These are phyloP conservation scores for Paracentrotus lividus DNA, from an alignment of 53 echinoderm and acorn worm species.

Conservation along the genomic window DNA sequence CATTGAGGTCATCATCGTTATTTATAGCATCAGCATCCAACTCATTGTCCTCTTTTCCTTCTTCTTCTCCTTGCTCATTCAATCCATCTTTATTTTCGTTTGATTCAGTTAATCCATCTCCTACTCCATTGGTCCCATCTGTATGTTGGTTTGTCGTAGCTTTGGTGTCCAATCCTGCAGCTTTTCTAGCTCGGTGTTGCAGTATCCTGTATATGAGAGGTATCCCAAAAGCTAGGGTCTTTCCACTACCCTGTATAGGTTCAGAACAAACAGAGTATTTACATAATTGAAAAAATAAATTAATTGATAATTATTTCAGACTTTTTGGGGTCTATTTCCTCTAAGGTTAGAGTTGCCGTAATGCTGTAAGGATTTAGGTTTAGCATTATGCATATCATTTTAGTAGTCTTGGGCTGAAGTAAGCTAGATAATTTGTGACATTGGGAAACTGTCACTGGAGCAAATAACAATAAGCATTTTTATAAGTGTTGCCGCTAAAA, in stretches of 20 bases:
- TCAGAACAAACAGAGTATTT: not conserved
- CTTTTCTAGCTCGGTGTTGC: constrained; percentile 39
- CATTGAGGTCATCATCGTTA: not conserved
- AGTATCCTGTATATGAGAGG: constrained; percentile 84
- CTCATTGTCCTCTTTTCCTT: not conserved
- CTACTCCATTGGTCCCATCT: not conserved
- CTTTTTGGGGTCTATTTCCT: no score
- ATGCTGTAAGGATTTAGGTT: no score
- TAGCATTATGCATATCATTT: no score
- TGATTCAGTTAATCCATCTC: not conserved
- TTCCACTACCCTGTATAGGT: constrained; percentile 90
- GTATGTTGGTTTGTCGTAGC: not conserved
- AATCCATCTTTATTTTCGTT: not conserved
- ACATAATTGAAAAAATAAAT: no score
- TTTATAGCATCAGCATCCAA: not conserved
- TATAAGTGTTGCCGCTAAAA: no score
- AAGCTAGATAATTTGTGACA: no score
- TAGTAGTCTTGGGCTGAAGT: no score
- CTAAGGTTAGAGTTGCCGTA: no score
- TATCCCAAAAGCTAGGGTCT: constrained; percentile 96
- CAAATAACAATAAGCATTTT: no score
- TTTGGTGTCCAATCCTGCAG: not conserved
- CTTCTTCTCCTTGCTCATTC: not conserved
- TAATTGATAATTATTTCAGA: no score
- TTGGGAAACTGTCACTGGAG: no score